phyloP scores from a whole-genome alignment of 1,140 invertebrate species.

The Amyelois transitella region DNA sequence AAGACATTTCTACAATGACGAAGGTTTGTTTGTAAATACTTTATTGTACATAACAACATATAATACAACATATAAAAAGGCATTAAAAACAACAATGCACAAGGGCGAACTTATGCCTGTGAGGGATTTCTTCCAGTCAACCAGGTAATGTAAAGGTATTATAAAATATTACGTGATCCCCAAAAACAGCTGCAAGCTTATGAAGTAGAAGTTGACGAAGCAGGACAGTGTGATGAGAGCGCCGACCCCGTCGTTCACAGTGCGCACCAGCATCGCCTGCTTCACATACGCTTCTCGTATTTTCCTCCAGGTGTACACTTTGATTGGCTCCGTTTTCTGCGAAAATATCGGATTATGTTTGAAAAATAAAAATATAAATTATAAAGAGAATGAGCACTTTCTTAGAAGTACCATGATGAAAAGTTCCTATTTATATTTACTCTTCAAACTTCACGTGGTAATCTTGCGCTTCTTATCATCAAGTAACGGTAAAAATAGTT shows the following conservation, averaged over 20 bases:
- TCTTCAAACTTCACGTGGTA: too few relatives aligned
- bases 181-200: conserved; percentile 80
- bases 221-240: conserved; percentile 79
- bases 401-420: too few relatives aligned
- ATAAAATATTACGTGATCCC: conserved; percentile 77
- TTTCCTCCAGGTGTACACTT: conserved; percentile 44
- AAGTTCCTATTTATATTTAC: too few relatives aligned
- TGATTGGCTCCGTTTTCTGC: conserved; percentile 23
- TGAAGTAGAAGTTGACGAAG: conserved; percentile 81
- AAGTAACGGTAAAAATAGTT: too few relatives aligned
- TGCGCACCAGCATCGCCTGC: conserved; percentile 76
- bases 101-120: too few relatives aligned
- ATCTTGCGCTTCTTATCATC: too few relatives aligned
- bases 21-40: too few relatives aligned
- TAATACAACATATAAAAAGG: too few relatives aligned
- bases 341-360: neutral
- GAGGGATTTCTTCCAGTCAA: neutral
- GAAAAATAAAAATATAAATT: neutral
- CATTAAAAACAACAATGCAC: too few relatives aligned
- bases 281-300: conserved; percentile 77
- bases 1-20: too few relatives aligned
- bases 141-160: neutral
- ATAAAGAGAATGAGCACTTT: too few relatives aligned
- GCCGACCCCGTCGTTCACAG: conserved; percentile 76
- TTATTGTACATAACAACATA: too few relatives aligned